Conservation (phyloP, 1,140 invertebrate genomes). For the silkworm (Bombyx mori) region DNA sequence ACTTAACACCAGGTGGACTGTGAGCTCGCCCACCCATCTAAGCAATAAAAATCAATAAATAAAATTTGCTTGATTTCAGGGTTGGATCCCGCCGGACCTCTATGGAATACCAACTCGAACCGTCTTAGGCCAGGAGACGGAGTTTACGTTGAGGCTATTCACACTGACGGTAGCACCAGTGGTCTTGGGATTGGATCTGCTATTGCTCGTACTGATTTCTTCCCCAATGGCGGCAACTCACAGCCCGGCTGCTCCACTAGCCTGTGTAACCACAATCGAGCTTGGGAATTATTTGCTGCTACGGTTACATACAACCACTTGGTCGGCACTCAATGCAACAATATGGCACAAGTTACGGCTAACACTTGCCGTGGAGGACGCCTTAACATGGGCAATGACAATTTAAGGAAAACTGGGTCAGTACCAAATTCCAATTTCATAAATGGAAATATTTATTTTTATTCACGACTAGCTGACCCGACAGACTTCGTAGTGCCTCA, state of each 20-base stretch:
- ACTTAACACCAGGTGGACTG: no score
- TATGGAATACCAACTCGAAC: conserved; percentile 11
- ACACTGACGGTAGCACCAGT: conserved; percentile 74
- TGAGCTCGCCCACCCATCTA: no score
- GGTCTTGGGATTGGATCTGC: conserved; percentile 71
- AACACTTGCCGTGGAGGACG: conserved; percentile 30
- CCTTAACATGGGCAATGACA: conserved; percentile 38
- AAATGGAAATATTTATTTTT: no score
- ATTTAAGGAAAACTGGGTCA: conserved; percentile 38
- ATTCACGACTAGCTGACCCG: no score
- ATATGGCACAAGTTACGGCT: conserved; percentile 23
- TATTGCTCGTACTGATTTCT: conserved; percentile 80
- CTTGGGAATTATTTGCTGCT: conserved; percentile 75
- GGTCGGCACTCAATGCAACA: conserved; percentile 26
- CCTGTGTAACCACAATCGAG: conserved; percentile 75
- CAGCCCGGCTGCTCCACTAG: conserved; percentile 67
- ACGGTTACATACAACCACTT: conserved; percentile 38
- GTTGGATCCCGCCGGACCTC: conserved; percentile 13
- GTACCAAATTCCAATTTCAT: conserved; percentile 4
- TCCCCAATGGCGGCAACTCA: conserved; percentile 79
- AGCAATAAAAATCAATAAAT: no score
- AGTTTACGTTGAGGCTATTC: conserved; percentile 13
- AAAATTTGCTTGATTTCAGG: neutral
- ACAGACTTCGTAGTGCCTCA: no score
- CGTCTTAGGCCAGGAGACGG: conserved; percentile 5